A percentile compares a stretch with the other conserved stretches of the same genome.
Conservation (phyloP, 1,140 invertebrate genomes). For the Zaprionus kolodkinae region DNA sequence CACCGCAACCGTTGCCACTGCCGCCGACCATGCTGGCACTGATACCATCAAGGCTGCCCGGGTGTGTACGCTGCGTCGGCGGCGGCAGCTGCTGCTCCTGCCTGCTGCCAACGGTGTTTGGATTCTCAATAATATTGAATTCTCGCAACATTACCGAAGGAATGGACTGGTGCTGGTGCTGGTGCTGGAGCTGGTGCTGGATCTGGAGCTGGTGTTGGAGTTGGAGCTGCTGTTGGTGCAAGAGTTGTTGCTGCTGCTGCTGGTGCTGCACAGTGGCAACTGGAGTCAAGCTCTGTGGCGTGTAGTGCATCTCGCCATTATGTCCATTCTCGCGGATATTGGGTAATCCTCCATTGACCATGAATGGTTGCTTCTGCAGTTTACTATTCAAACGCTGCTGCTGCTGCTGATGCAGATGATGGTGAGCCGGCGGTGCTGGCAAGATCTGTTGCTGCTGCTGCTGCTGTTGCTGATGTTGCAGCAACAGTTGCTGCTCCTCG, state of each 20-base stretch:
- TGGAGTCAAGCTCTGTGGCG: constrained; percentile 3
- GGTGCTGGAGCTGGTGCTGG: constrained; percentile 54
- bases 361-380: constrained; percentile 75
- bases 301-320: constrained; percentile 55
- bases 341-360: constrained; percentile 74
- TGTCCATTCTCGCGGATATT: constrained; percentile 77
- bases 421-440: constrained; percentile 46
- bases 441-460: constrained; percentile 53
- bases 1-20: constrained; percentile 22
- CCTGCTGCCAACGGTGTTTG: constrained; percentile 71
- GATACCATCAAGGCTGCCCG: constrained; percentile 42
- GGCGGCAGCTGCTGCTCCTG: constrained; percentile 50
- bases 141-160: constrained; percentile 82
- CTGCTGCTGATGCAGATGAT: constrained; percentile 77
- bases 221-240: constrained; percentile 61
- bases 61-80: constrained; percentile 40
- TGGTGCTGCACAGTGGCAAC: constrained; percentile 35
- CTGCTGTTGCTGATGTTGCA: constrained; percentile 64
- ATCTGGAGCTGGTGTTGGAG: constrained; percentile 46
- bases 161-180: constrained; percentile 63
- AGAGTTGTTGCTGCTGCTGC: constrained; percentile 37
- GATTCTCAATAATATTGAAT: constrained; percentile 84
- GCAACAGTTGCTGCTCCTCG: constrained; percentile 65
- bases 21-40: constrained; percentile 9
- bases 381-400: constrained; percentile 77